Evolutionary conservation across 2,888 invertebrate genomes (phyloP), one percentile per base, ranked within the genome.

Genomic region (Marasmarcha lunaedactyla): DNA sequence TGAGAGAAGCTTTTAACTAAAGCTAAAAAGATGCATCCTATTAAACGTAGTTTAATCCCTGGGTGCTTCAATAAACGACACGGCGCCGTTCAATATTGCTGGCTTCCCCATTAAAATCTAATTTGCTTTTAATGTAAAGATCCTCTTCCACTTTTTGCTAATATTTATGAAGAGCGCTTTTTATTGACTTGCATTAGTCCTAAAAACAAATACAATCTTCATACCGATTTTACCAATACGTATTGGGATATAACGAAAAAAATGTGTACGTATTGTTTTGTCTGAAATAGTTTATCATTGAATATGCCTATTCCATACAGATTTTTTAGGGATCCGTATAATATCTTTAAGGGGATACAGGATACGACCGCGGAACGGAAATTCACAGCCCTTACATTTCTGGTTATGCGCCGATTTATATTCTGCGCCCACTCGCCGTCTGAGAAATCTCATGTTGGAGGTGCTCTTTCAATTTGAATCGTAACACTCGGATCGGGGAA

Each of bases 381-480:
- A 77, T 78, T 77, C 74, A 68, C 71, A 72, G 72, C 69, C 71
- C 72, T 78, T 74, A 73, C 70, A 74, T 74, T 76, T 72, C 77
- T 76, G 72, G 78, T 79, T 83, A 83, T 83, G 72, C 72, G 78
- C 67, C 79, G 78, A 83, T 83, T 81, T 83, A 83, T 83, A 81
- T 83, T 83, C 81, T 71, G 76, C 71, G 73, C 79, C 78, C 77
- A 79, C 78, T 79, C 79, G 76, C 78, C 74, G 79, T 66, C 81
- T 74, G 72, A 81, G 78, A 79, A 81, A 83, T 83, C 81, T 83
- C 77, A 76, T 79, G 83, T 81, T 74, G 76, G 72, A 77, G 79
- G 79, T 79, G 83, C 83, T 83, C 83, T 83, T 83, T 83, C 83
- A 81, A 83, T 83, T 83, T 83, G 81, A 83, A 83, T 79, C 81